Base-by-base conservation (phyloP, 2,888 invertebrate genomes). In the Eledona agricola region DNA sequence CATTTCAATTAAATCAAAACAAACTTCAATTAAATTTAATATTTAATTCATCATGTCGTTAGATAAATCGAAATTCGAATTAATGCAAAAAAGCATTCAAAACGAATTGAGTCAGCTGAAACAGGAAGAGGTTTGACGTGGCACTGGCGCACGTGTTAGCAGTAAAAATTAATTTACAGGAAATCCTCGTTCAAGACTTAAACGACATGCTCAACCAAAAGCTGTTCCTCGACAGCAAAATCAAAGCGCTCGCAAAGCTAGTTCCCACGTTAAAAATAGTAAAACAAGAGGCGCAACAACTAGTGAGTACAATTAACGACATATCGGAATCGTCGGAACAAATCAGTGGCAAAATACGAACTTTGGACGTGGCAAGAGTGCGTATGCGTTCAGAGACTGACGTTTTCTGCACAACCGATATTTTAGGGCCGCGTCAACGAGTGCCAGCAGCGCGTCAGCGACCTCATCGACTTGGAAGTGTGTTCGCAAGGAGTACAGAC, bases 401-500 rank as follows among this genome's bases (percentile, higher is more conserved):
- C 29, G 11, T 38, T 16, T 38, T 31, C 42, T 42, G 5, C 34
- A 29, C 22, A 31, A 35, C 26, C 35, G 38, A 51, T 26, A 51
- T 74, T 74, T 32, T 71, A 93, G 87, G 90, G 89, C 59, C 85
- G 94, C 49, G 97, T 98, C 0, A 93, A 92, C 1, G 94, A 95
- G 66, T 96, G 96, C 69, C 93, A 98, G 74, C 88, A 90, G 63
- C 80, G 97, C 50, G 96, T 98, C 0, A 93, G 96, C 67, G 97
- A 98, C 74, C 82, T 98, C 22, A 86, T 97, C 51, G 97, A 98
- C 74, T 80, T 98, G 38, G 94, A 96, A 76, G 81, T 94, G 49
- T 99, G 98, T 74, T 95, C 96, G 34, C 93, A 96, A 73, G 98
- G 97, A n/a, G 98, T 99, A 0, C 90, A 95, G 59, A 87, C 90